These are phyloP conservation scores for Danaus melanippus DNA, from an alignment of 1,140 invertebrate species.

Conservation along the genomic window DNA sequence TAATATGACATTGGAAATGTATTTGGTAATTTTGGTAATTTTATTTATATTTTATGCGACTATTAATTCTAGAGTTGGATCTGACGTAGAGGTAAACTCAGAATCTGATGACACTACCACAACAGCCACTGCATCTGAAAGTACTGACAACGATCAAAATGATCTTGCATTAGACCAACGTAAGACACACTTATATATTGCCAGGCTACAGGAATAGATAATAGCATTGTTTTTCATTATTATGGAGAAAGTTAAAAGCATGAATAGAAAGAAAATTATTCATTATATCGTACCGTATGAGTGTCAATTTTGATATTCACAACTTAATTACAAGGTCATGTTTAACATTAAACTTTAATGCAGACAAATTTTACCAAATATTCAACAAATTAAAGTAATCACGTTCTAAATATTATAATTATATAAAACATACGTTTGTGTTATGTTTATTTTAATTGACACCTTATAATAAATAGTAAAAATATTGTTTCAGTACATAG, in stretches of 20 bases:
- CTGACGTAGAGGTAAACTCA: slow-evolving; percentile 31
- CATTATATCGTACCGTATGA: too few relatives aligned
- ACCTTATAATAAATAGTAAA: not conserved
- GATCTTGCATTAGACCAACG: slow-evolving; percentile 33
- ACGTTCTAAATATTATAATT: not conserved
- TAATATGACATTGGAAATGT: too few relatives aligned
- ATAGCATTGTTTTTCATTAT: too few relatives aligned
- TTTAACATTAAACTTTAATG: too few relatives aligned
- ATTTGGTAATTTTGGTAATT: not conserved
- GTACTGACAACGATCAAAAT: slow-evolving; percentile 22
- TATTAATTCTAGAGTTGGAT: slow-evolving; percentile 35
- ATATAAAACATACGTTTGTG: slow-evolving; percentile 13
- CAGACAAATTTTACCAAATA: too few relatives aligned
- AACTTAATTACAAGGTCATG: too few relatives aligned
- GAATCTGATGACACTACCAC: slow-evolving; percentile 31
- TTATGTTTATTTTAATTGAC: slow-evolving; percentile 1
- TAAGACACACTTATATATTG: slow-evolving; percentile 17
- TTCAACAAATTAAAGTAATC: too few relatives aligned
- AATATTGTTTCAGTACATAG: slow-evolving; percentile 32
- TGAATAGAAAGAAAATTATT: too few relatives aligned
- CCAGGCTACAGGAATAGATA: too few relatives aligned
- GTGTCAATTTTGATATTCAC: too few relatives aligned
- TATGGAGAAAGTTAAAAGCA: too few relatives aligned
- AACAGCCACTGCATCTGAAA: slow-evolving; percentile 22
- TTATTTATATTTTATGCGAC: slow-evolving; percentile 1